These are phyloP conservation scores for Spheniscus humboldti DNA, from an alignment of 2,797 vertebrate genomes.

Conservation along the genomic window DNA sequence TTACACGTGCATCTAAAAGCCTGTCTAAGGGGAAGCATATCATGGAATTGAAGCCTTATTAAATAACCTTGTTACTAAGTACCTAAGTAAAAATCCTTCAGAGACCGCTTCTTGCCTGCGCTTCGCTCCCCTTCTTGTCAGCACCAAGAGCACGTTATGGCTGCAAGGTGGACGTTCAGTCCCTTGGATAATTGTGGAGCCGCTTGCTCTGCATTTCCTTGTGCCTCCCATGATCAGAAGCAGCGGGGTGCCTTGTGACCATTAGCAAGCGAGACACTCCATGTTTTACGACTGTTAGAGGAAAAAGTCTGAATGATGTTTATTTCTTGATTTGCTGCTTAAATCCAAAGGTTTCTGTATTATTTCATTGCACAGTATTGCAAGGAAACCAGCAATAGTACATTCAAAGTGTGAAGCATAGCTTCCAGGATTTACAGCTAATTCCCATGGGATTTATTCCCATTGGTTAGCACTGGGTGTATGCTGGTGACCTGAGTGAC, in stretches of 20 bases:
- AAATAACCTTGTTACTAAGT: not conserved
- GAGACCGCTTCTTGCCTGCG: not conserved
- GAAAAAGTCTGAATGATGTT: not conserved
- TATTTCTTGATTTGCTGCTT: not conserved
- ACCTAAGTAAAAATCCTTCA: not conserved
- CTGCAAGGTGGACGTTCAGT: not conserved
- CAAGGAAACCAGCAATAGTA: not conserved
- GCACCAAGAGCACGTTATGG: not conserved
- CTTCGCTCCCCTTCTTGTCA: not conserved
- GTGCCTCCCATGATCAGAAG: not conserved
- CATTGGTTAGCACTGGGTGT: not conserved
- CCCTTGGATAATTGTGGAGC: not conserved
- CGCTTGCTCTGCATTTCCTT: not conserved
- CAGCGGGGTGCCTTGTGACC: not conserved
- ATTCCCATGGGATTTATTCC: not conserved
- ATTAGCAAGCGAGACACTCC: not conserved
- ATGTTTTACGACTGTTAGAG: not conserved
- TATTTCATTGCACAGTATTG: not conserved
- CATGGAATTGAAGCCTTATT: not conserved
- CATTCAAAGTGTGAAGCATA: not conserved
- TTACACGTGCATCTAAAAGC: not conserved
- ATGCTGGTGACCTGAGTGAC: not conserved
- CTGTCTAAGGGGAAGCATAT: not conserved
- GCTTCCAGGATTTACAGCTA: constrained; percentile 5
- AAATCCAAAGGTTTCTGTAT: not conserved